Conservation (phyloP, 2,888 invertebrate species). For the Dolichomitus sp. region DNA sequence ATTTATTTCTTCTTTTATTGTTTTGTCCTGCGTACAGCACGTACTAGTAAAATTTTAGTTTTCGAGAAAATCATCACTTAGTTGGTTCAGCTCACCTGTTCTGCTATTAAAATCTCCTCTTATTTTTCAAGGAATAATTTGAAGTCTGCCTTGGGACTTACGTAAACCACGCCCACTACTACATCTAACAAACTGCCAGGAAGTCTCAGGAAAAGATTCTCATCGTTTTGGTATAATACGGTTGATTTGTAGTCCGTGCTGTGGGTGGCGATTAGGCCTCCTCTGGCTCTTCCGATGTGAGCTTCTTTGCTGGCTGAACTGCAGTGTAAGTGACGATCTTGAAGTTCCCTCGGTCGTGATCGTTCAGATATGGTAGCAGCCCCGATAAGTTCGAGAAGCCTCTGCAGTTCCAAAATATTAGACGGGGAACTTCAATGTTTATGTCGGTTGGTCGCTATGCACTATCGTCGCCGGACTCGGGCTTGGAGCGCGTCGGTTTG, state of each 20-base stretch:
- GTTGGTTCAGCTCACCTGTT: not conserved
- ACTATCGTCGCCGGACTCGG: not conserved
- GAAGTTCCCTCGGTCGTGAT: not conserved
- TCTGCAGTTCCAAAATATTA: not conserved
- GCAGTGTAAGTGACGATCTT: not conserved
- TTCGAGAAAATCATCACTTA: not conserved
- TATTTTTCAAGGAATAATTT: not conserved
- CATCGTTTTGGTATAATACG: not conserved
- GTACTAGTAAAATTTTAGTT: not conserved
- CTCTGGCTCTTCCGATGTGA: not conserved
- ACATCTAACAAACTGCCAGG: not conserved
- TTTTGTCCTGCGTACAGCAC: not conserved
- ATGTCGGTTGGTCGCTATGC: not conserved
- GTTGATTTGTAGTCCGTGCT: not conserved
- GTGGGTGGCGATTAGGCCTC: not conserved
- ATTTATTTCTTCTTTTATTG: not conserved
- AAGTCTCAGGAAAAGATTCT: not conserved
- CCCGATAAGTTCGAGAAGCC: not conserved
- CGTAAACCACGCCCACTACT: not conserved
- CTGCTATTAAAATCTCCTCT: not conserved
- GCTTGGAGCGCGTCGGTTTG: not conserved
- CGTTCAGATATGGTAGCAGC: not conserved
- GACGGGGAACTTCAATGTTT: not conserved
- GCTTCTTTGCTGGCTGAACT: not conserved
- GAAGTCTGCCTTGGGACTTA: not conserved